phyloP scores from a whole-genome alignment of 2,888 invertebrate genomes.

The Poecilobothrus nobilitatus region DNA sequence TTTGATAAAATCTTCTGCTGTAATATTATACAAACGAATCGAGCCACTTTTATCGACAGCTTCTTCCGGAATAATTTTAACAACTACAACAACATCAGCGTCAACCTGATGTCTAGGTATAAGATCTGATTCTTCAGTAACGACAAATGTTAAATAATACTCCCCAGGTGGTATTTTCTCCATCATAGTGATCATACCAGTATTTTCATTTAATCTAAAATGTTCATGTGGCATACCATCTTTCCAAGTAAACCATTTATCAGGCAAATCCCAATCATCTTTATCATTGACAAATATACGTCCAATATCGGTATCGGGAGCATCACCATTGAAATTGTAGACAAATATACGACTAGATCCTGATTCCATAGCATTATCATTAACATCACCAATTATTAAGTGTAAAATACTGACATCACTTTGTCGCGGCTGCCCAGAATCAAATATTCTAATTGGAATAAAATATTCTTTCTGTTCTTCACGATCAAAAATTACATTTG shows the following conservation, averaged over 20 bases:
- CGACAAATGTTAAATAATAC: constrained; percentile 65
- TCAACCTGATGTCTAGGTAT: constrained; percentile 61
- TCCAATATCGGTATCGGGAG: constrained; percentile 77
- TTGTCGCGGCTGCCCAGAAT: constrained; percentile 65
- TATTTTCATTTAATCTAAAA: constrained; percentile 65
- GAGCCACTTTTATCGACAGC: constrained; percentile 91
- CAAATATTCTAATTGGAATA: constrained; percentile 82
- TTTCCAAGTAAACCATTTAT: constrained; percentile 77
- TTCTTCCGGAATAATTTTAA: constrained; percentile 81
- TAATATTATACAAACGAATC: constrained; percentile 69
- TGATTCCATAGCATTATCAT: constrained; percentile 83
- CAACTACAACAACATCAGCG: constrained; percentile 77
- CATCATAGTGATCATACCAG: constrained; percentile 82
- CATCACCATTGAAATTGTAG: constrained; percentile 85
- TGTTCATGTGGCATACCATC: constrained; percentile 47
- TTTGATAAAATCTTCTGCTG: constrained; percentile 80
- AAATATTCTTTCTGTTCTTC: constrained; percentile 79
- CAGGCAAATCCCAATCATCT: constrained; percentile 94
- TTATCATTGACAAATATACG: constrained; percentile 80
- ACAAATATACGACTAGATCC: constrained; percentile 88
- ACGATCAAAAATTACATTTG: constrained; percentile 72
- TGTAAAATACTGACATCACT: constrained; percentile 77
- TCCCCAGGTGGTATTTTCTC: constrained; percentile 65
- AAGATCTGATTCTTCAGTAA: constrained; percentile 56
- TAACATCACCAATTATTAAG: constrained; percentile 87